Evolutionary conservation across 1,140 invertebrate species (phyloP).

Genomic region (Telenomus remus): DNA sequence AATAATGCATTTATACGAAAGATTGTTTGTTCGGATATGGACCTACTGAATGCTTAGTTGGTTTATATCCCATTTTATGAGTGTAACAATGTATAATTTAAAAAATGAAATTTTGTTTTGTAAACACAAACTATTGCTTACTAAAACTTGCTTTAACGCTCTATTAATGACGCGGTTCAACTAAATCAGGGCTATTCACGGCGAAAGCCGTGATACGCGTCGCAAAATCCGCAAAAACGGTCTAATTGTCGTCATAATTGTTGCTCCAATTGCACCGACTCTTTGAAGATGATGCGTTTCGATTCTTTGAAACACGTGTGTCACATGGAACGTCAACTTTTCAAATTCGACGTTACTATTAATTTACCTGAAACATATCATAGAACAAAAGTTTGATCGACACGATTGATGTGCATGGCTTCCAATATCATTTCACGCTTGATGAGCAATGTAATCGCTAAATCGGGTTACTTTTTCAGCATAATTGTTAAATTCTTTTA

Average conservation of each 20-base stretch:
- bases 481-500: too few relatives aligned
- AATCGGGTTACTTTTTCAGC: too few relatives aligned
- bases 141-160: conserved; percentile 34
- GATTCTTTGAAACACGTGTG: conserved; percentile 51
- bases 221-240: conserved; percentile 57
- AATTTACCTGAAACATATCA: conserved; percentile 33
- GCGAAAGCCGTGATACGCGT: conserved; percentile 54
- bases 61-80: too few relatives aligned
- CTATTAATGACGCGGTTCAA: conserved; percentile 38
- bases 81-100: background rate
- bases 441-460: too few relatives aligned
- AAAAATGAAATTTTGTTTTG: background rate
- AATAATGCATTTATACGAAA: too few relatives aligned
- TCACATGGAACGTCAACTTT: conserved; percentile 49
- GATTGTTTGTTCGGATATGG: too few relatives aligned
- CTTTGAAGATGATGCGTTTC: conserved; percentile 44
- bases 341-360: conserved; percentile 31
- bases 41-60: too few relatives aligned
- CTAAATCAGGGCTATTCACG: conserved; percentile 40
- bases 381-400: conserved; percentile 28
- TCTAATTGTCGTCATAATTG: conserved; percentile 60
- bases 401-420: too few relatives aligned
- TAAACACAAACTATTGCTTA: conserved; percentile 13
- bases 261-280: conserved; percentile 49
- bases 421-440: too few relatives aligned